A percentile compares a stretch with the other conserved stretches of the same genome.
Conservation (phyloP, 2,113 vertebrate genomes). For the Ptilorrhoa leucosticta region DNA sequence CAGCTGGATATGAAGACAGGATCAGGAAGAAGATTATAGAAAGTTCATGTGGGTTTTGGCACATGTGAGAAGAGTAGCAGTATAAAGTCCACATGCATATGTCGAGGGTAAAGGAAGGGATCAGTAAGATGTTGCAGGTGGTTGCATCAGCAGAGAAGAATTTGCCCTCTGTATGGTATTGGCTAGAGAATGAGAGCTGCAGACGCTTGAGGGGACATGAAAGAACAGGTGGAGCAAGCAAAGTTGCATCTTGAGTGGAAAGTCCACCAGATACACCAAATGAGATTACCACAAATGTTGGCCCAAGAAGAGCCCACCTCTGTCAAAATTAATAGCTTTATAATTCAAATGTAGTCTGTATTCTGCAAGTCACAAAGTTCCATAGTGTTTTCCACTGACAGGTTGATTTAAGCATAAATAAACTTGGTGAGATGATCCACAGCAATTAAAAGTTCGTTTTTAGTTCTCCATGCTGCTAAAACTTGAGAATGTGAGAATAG, state of each 20-base stretch:
- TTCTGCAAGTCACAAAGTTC: not conserved
- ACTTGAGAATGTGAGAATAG: conserved; percentile 12
- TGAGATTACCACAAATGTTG: not conserved
- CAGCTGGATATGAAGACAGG: not conserved
- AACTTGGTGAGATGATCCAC: not conserved
- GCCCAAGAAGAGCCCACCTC: not conserved
- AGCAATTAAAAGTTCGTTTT: not conserved
- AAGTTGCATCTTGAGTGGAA: not conserved
- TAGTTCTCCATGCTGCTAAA: not conserved
- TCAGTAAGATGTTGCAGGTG: not conserved
- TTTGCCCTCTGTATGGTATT: not conserved
- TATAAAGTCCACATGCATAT: not conserved
- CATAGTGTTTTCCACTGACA: not conserved
- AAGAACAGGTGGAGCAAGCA: not conserved
- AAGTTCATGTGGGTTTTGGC: not conserved
- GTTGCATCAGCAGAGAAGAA: not conserved
- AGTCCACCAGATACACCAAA: not conserved
- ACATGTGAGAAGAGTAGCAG: not conserved
- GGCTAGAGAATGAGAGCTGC: not conserved
- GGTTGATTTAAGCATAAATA: not conserved
- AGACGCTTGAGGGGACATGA: not conserved
- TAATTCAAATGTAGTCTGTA: not conserved
- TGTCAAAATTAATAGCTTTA: not conserved
- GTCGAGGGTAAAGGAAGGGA: not conserved
- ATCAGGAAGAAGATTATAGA: not conserved